Evolutionary conservation across 2,797 vertebrate species (phyloP), one percentile per base, ranked within the genome.

Genomic region (Phoxinus dragarum): DNA sequence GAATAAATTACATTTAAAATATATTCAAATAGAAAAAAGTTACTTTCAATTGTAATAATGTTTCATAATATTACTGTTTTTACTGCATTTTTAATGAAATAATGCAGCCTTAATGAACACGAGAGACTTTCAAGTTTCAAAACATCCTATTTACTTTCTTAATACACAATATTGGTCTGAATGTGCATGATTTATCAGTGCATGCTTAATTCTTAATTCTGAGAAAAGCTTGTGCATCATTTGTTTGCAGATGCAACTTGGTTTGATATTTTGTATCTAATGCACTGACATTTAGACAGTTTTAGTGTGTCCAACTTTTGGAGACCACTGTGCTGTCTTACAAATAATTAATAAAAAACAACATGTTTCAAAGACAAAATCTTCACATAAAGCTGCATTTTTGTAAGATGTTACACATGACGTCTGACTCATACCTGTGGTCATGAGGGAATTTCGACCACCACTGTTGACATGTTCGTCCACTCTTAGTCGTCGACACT

Each of bases 391-490:
- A 7, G 5, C 36, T 38, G 52, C 76, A 40, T 42, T 47, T 23
- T 12, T 4, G 5, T 2, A 40, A 77, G 3, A 40, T 56, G 11
- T n/a, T 17, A 1, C 10, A 49, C 31, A 12, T 21, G 17, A 16
- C n/a, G 23, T n/a, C 34, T 56, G 2, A 66, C 12, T 77, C 68
- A 11, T 83, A 89, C 90, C 84, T 90, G 75, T 89, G 88, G 69
- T 88, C 87, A 88, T 98, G 97, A 14, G 98, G 98, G 73, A 97
- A 97, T 38, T 94, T 98, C 77, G 95, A 95, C 90, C 93, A 96
- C 98, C 98, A 99, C 61, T 91, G 95, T 79, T 99, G 98, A 88
- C 98, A 99, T 81, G 87, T 95, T 89, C 96, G 93, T 1, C 96
- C 96, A 1, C 93, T 95, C 72, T 86, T 92, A 0, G 98, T 99